phyloP scores from a whole-genome alignment of 1,140 invertebrate genomes.

The Nasonia longicornis region DNA sequence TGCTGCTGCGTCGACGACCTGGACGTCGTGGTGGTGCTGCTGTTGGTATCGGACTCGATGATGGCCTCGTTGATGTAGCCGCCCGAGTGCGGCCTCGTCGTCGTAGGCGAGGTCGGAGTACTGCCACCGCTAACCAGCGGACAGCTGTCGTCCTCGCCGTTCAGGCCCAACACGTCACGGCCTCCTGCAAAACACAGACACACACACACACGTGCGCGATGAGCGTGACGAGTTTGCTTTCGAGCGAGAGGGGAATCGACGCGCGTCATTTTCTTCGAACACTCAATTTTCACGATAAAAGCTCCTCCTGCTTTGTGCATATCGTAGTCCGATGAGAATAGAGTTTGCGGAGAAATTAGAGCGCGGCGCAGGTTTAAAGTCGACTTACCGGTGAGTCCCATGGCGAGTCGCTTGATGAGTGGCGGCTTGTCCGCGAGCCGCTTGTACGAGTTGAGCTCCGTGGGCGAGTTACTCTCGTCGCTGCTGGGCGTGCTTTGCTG shows the following conservation, averaged over 20 bases:
- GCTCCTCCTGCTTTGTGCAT: no score
- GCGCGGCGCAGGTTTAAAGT: not conserved
- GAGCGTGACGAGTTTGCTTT: no score
- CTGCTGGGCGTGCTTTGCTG: slow-evolving; percentile 81
- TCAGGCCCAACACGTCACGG: slow-evolving; percentile 63
- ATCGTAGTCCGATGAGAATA: no score
- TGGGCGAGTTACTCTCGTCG: slow-evolving; percentile 89
- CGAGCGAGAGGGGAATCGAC: no score
- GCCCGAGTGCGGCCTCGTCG: slow-evolving; percentile 76
- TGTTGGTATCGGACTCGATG: slow-evolving; percentile 62
- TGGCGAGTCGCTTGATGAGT: slow-evolving; percentile 81
- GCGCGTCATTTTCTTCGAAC: no score
- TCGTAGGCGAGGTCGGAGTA: slow-evolving; percentile 70
- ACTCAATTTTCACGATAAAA: no score
- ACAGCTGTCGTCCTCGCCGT: slow-evolving; percentile 73
- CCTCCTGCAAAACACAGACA: slow-evolving; percentile 55
- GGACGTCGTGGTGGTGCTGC: slow-evolving; percentile 5
- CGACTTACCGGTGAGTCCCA: slow-evolving; percentile 72
- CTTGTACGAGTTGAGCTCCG: slow-evolving; percentile 87
- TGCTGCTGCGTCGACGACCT: slow-evolving; percentile 69
- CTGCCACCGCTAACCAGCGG: slow-evolving; percentile 72
- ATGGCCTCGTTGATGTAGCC: slow-evolving; percentile 83
- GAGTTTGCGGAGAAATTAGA: no score
- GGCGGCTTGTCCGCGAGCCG: slow-evolving; percentile 84
- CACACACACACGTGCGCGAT: no score